Evolutionary conservation across 2,797 vertebrate genomes (phyloP).

Genomic region (Myotis daubentonii): DNA sequence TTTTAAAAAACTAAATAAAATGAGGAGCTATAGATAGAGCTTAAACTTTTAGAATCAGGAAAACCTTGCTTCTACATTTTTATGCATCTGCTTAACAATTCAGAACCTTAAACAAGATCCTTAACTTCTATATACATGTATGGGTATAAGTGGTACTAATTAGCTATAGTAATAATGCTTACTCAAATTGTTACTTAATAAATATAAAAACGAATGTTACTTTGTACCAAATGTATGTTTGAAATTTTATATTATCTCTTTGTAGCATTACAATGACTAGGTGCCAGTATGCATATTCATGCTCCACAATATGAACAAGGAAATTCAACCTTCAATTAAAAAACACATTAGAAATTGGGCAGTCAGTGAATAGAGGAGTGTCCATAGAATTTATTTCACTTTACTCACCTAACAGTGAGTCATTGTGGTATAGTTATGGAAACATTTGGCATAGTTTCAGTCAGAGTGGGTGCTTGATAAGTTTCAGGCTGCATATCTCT

Average conservation of each 20-base stretch:
- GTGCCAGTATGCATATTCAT: neutral
- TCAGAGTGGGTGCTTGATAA: neutral
- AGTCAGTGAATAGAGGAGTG: neutral
- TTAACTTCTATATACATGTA: neutral
- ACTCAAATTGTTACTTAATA: neutral
- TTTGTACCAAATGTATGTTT: neutral
- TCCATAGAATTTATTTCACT: neutral
- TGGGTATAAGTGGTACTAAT: neutral
- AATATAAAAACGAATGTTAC: neutral
- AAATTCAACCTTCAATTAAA: neutral
- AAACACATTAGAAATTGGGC: neutral
- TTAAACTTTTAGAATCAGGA: neutral
- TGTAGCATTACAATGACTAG: neutral
- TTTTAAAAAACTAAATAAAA: too few relatives aligned
- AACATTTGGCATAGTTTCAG: neutral
- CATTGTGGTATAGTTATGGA: neutral
- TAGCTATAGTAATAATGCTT: neutral
- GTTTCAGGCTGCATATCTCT: conserved; percentile 79
- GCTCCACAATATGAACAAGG: neutral
- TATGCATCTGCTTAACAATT: neutral
- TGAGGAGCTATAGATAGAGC: neutral
- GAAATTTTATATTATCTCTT: neutral
- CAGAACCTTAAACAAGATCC: neutral
- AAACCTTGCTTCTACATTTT: neutral
- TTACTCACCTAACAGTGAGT: neutral